A percentile compares a stretch with the other conserved stretches of the same genome.
These are phyloP conservation scores for Teleogryllus oceanicus DNA, from an alignment of 2,888 invertebrate species.

Conservation along the genomic window DNA sequence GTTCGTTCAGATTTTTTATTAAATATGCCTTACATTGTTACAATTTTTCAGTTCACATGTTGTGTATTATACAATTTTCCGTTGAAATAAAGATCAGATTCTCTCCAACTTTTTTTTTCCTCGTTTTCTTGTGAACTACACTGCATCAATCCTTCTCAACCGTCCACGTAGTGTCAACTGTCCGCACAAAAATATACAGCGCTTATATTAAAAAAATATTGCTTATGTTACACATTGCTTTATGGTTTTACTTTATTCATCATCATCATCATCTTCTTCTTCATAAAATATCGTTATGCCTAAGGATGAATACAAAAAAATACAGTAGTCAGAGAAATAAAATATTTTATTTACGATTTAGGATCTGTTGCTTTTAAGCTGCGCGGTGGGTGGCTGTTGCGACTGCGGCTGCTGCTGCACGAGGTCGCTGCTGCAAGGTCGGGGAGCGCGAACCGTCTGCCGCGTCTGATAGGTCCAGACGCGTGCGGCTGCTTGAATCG, in stretches of 20 bases:
- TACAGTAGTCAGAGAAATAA: neutral
- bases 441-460: no score
- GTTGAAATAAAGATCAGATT: neutral
- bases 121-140: neutral
- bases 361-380: neutral
- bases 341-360: neutral
- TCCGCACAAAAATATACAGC: neutral
- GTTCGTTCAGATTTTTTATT: neutral
- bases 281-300: conserved; percentile 18
- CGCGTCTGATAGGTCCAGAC: no score
- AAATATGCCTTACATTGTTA: neutral
- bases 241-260: neutral
- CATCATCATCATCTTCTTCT: neutral
- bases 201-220: neutral
- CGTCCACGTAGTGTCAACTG: neutral
- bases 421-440: no score
- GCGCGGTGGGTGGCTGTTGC: neutral
- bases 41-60: neutral
- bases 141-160: neutral
- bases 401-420: neutral
- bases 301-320: neutral
- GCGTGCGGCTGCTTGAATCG: neutral
- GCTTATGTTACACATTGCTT: conserved; percentile 1
- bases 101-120: neutral
- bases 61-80: neutral